Evolutionary conservation across 1,140 invertebrate genomes (phyloP).

Genomic region (Oedothorax gibbosus): DNA sequence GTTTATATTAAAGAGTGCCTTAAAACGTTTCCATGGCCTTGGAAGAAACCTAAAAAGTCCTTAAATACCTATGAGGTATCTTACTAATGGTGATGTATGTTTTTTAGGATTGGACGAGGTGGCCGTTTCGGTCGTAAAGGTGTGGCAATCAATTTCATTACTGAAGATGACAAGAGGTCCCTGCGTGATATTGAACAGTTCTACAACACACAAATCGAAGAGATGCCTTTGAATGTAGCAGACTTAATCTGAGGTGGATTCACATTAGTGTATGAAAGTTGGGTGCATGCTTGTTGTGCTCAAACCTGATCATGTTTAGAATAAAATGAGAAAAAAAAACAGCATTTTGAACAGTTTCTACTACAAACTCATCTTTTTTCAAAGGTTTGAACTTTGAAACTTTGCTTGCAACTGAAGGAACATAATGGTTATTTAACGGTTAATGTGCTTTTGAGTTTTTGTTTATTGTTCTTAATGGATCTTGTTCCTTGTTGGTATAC

Average conservation of each 20-base stretch:
- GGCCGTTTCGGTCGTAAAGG: slow-evolving; percentile 99
- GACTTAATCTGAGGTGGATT: slow-evolving; percentile 85
- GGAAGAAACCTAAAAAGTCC: no score
- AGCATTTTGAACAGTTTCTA: slow-evolving; percentile 43
- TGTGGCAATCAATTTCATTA: slow-evolving; percentile 99
- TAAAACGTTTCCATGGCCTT: not conserved
- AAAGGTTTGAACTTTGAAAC: slow-evolving; percentile 32
- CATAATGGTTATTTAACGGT: slow-evolving; percentile 14
- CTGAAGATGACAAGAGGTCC: slow-evolving; percentile 90
- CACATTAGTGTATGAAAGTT: slow-evolving; percentile 51
- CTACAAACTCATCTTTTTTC: slow-evolving; percentile 1
- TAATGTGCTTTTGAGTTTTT: slow-evolving; percentile 5
- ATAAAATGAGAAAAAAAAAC: slow-evolving; percentile 26
- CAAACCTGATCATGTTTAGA: slow-evolving; percentile 44
- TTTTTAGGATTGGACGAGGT: slow-evolving; percentile 94
- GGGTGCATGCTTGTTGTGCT: slow-evolving; percentile 59
- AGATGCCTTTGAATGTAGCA: slow-evolving; percentile 99
- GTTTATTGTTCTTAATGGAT: slow-evolving; percentile 9
- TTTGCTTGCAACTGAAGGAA: slow-evolving; percentile 13
- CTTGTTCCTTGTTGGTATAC: slow-evolving; percentile 16
- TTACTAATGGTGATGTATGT: slow-evolving; percentile 2
- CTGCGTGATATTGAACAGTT: slow-evolving; percentile 98
- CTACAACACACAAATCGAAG: slow-evolving; percentile 98
- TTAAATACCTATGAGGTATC: no score
- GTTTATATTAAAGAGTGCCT: not conserved